A percentile compares a stretch with the other conserved stretches of the same genome.
Evolutionary conservation across 1,140 invertebrate species (phyloP).

Genomic region (Zaprionus davidi): DNA sequence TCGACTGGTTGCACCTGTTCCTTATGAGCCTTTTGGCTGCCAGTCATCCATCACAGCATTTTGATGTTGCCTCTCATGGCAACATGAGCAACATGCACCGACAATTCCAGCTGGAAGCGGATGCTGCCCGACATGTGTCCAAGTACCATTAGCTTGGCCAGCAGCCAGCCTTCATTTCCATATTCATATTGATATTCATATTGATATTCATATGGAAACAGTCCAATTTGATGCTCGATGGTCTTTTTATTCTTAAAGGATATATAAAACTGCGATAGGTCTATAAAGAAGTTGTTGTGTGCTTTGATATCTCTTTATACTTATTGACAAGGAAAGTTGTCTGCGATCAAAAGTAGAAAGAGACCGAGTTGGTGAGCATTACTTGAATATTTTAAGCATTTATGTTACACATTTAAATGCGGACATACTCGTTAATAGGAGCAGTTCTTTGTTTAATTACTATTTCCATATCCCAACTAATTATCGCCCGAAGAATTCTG

Average conservation of each 20-base stretch:
- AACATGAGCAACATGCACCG: neutral
- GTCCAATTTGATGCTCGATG: slow-evolving; percentile 34
- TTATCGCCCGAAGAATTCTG: neutral
- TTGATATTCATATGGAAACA: slow-evolving; percentile 51
- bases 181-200: slow-evolving; percentile 17
- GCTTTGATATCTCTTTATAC: neutral
- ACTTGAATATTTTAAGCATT: neutral
- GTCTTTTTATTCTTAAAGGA: slow-evolving; percentile 3
- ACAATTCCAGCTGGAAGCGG: slow-evolving; percentile 32
- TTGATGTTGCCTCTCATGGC: slow-evolving; percentile 59
- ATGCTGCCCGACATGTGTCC: slow-evolving; percentile 52
- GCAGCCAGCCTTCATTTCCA: slow-evolving; percentile 25
- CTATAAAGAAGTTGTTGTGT: neutral
- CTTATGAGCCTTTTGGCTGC: slow-evolving; percentile 41
- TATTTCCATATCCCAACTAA: neutral
- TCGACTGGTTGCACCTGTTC: slow-evolving; percentile 68
- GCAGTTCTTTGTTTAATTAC: neutral
- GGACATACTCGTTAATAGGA: neutral
- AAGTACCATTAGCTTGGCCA: neutral
- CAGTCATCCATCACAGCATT: slow-evolving; percentile 33
- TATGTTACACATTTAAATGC: neutral
- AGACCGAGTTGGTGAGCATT: neutral
- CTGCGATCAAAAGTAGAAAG: neutral
- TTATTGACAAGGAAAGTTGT: neutral
- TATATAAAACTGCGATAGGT: neutral